Percentiles rank a stretch among this genome's conserved stretches.
These are phyloP conservation scores for Agriotes lineatus DNA, from an alignment of 2,888 invertebrate genomes.

Conservation along the genomic window DNA sequence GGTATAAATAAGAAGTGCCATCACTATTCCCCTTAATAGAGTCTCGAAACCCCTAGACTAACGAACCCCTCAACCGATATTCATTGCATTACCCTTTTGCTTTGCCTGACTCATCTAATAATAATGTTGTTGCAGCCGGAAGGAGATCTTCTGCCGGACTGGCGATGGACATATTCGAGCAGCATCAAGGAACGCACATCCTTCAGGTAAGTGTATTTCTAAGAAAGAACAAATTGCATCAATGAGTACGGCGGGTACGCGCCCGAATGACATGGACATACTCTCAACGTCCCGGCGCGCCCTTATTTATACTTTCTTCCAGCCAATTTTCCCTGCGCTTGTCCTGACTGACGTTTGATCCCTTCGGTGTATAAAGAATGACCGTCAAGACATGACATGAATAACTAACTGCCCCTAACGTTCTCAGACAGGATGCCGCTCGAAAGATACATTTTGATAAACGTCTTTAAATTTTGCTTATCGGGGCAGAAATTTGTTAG, in stretches of 20 bases:
- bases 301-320: constrained; percentile 60
- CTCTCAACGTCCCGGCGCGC: constrained; percentile 55
- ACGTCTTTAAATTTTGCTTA: constrained; percentile 43
- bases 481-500: constrained; percentile 31
- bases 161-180: constrained; percentile 92
- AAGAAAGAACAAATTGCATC: background rate
- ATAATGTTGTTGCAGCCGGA: constrained; percentile 76
- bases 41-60: constrained; percentile 42
- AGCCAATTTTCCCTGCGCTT: constrained; percentile 60
- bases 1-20: constrained; percentile 32
- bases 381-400: constrained; percentile 65
- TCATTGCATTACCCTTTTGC: constrained; percentile 52
- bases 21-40: constrained; percentile 22
- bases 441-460: constrained; percentile 56
- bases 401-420: constrained; percentile 60
- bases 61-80: constrained; percentile 47
- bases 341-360: constrained; percentile 60
- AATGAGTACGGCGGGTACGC: background rate
- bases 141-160: constrained; percentile 78
- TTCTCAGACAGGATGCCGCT: constrained; percentile 52
- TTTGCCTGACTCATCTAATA: constrained; percentile 49
- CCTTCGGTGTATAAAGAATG: constrained; percentile 66
- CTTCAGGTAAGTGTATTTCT: constrained; percentile 79
- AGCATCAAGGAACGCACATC: constrained; percentile 97
- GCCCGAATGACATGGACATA: constrained; percentile 43